Evolutionary conservation across 1,140 invertebrate genomes (phyloP).

Genomic region (Atta texana): DNA sequence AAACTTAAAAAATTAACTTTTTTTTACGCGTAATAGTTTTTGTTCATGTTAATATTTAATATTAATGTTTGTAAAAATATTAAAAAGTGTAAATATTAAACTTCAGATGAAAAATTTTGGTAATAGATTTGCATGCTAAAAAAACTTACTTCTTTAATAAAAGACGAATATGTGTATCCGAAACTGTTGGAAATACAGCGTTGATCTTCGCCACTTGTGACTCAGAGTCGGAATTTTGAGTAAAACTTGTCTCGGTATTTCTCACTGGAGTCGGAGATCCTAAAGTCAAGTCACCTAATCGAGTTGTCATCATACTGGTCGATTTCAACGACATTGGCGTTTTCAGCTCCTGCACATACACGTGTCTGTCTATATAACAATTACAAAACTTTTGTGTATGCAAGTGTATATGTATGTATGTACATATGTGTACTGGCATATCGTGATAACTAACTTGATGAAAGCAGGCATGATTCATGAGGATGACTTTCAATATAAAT

Average conservation of each 20-base stretch:
- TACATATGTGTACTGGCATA: neutral
- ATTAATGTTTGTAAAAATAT: conserved; percentile 30
- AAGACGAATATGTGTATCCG: conserved; percentile 94
- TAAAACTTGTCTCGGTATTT: conserved; percentile 90
- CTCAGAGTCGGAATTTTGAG: conserved; percentile 89
- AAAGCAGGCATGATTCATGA: conserved; percentile 26
- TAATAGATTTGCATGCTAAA: neutral
- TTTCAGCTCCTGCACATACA: conserved; percentile 84
- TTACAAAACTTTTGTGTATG: conserved; percentile 4
- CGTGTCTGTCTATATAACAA: neutral
- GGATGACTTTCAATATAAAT: neutral
- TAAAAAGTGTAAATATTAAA: conserved; percentile 14
- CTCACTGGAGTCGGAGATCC: conserved; percentile 84
- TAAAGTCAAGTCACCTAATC: conserved; percentile 84
- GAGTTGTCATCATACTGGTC: conserved; percentile 83
- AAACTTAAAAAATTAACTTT: conserved; percentile 12
- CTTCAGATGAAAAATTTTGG: conserved; percentile 4
- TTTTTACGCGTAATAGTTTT: neutral
- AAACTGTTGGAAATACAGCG: conserved; percentile 96
- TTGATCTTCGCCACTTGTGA: conserved; percentile 93
- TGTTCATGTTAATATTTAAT: neutral
- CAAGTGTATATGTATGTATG: neutral
- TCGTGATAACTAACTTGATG: neutral
- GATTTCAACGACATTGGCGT: conserved; percentile 86
- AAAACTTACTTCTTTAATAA: conserved; percentile 94